These are phyloP conservation scores for Neria commutata DNA, from an alignment of 2,888 invertebrate species.

Conservation along the genomic window DNA sequence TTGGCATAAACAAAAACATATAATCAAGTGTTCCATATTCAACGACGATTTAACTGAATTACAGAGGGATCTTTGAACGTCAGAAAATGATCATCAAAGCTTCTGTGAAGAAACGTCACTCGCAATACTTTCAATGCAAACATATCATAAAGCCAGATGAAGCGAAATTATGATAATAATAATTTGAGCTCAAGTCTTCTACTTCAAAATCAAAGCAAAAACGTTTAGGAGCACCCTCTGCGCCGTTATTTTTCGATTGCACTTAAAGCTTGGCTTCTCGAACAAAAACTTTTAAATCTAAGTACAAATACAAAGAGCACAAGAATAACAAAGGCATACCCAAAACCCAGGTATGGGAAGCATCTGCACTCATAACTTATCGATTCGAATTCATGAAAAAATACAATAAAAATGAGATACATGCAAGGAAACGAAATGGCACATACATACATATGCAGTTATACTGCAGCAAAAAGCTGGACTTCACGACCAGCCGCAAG, in stretches of 20 bases:
- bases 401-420: background rate
- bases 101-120: too few species aligned
- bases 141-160: background rate
- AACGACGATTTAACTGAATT: too few species aligned
- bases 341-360: slow-evolving; percentile 3
- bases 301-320: background rate
- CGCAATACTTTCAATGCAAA: too few species aligned
- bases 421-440: background rate
- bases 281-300: background rate
- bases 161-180: background rate
- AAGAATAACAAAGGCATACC: too few species aligned
- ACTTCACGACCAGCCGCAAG: background rate
- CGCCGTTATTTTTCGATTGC: too few species aligned
- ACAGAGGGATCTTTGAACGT: too few species aligned
- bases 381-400: background rate
- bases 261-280: too few species aligned
- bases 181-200: slow-evolving; percentile 1
- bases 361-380: slow-evolving; percentile 9
- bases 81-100: too few species aligned
- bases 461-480: background rate
- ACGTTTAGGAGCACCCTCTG: background rate
- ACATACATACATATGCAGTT: background rate
- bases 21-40: too few species aligned
- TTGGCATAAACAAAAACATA: too few species aligned
- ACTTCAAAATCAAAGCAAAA: background rate